These are phyloP conservation scores for Anas platyrhynchos DNA, from an alignment of 2,113 vertebrate genomes.

Conservation along the genomic window DNA sequence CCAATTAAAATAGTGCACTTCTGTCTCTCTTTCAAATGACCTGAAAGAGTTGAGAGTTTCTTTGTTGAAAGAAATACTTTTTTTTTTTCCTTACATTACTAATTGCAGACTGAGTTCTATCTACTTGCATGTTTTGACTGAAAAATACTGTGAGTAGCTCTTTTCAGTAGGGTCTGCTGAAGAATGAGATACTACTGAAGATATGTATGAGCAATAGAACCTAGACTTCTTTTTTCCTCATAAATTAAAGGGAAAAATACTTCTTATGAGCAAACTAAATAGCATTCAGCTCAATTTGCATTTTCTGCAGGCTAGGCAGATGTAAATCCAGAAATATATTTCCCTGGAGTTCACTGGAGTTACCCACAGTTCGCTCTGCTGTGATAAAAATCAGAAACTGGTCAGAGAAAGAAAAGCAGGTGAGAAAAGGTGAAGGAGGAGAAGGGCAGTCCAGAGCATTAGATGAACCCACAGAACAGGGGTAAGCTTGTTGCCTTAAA, in stretches of 20 bases:
- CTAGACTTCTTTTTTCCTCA: neutral
- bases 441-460: neutral
- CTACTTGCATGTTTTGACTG: neutral
- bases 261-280: neutral
- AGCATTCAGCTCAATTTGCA: neutral
- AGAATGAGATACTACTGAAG: neutral
- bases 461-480: neutral
- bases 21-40: neutral
- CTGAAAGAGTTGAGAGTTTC: neutral
- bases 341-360: slow-evolving; percentile 16
- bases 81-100: neutral
- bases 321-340: slow-evolving; percentile 26
- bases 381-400: neutral
- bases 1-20: neutral
- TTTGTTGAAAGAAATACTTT: slow-evolving; percentile 12
- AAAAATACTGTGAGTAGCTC: neutral
- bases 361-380: neutral
- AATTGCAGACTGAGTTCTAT: slow-evolving; percentile 1
- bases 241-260: neutral
- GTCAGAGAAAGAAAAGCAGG: neutral
- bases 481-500: neutral
- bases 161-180: neutral
- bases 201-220: neutral
- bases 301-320: slow-evolving; percentile 18
- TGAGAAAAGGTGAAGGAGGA: neutral